Evolutionary conservation across 2,113 vertebrate species (phyloP), one percentile per base, ranked within the genome.

Genomic region (Pleuronectes platessa): DNA sequence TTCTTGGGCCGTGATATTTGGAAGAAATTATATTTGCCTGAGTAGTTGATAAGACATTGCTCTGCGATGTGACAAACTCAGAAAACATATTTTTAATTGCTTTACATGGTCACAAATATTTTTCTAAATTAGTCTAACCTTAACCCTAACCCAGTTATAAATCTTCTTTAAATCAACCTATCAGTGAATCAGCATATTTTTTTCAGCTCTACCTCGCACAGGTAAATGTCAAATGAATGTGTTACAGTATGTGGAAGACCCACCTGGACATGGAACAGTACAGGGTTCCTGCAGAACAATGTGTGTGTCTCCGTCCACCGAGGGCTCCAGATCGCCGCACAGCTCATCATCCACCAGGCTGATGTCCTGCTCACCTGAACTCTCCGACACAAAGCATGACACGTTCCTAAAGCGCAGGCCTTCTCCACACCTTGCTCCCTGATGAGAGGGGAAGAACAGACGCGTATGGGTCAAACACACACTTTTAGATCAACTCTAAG

Each of bases 221-320:
- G 7, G 45, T 47, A 47, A 14, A 21, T 8, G 10, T 55, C 1
- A 55, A 8, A 9, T 24, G 21, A 56, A 4, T 24, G 10, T 18
- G 14, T 14, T 3, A 20, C 51, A 54, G 14, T 21, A 8, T 31
- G 37, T 18, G 10, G 10, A 11, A 14, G 9, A 15, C 24, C 64
- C 93, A 98, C 98, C 98, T 93, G 98, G 97, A 71, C 98, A 99
- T 63, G 98, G 98, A 0, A 97, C 94, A 3, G 95, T 96, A 55
- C 98, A 99, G 1, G 91, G 61, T 88, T 98, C 97, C 82, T 98
- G 95, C 51, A 98, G 94, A 24, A 95, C 63, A 20, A 96, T 90
- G 51, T 94, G 94, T 40, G 93, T 93, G 68, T 95, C 94, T 81
- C 96, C 96, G 0, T 97, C 95, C 84, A 97, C 92, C 7, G 92